Percentiles rank a stretch among this genome's conserved stretches.
Conservation (phyloP, 2,888 invertebrate genomes). For the Caenorhabditis sp. region DNA sequence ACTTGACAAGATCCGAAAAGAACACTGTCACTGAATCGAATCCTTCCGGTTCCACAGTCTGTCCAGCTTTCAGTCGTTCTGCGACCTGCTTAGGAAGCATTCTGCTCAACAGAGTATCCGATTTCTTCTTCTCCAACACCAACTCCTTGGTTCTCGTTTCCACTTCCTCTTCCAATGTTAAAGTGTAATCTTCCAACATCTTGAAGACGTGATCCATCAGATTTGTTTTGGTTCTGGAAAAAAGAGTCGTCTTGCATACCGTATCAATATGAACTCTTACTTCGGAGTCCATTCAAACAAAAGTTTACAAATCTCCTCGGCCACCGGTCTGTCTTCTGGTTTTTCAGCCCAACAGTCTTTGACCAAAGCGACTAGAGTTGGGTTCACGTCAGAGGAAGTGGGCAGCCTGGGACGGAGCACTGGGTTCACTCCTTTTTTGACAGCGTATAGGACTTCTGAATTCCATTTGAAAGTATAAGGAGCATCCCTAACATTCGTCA, state of each 20-base stretch:
- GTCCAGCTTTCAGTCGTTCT: slow-evolving; percentile 78
- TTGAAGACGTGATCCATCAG: slow-evolving; percentile 81
- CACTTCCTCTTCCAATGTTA: slow-evolving; percentile 75
- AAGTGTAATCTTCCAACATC: slow-evolving; percentile 79
- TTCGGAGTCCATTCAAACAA: slow-evolving; percentile 57
- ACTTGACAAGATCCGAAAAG: slow-evolving; percentile 80
- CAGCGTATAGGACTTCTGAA: slow-evolving; percentile 60
- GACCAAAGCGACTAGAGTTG: slow-evolving; percentile 65
- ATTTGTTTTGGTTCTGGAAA: slow-evolving; percentile 61
- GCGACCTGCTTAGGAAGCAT: slow-evolving; percentile 81
- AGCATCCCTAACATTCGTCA: no score
- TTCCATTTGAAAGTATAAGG: no score
- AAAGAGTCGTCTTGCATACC: no score
- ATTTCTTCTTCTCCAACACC: slow-evolving; percentile 77
- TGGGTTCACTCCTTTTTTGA: slow-evolving; percentile 69
- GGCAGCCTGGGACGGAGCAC: slow-evolving; percentile 68
- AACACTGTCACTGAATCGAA: slow-evolving; percentile 79
- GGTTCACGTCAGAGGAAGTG: slow-evolving; percentile 53
- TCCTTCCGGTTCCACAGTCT: slow-evolving; percentile 79
- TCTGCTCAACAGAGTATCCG: slow-evolving; percentile 75
- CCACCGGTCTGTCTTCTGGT: slow-evolving; percentile 70
- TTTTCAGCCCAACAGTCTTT: slow-evolving; percentile 78
- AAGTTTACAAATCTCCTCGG: slow-evolving; percentile 57
- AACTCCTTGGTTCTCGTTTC: slow-evolving; percentile 77
- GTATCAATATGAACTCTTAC: no score